These are phyloP conservation scores for Gallinago jamesoni DNA, from an alignment of 2,113 vertebrate species.

Conservation along the genomic window DNA sequence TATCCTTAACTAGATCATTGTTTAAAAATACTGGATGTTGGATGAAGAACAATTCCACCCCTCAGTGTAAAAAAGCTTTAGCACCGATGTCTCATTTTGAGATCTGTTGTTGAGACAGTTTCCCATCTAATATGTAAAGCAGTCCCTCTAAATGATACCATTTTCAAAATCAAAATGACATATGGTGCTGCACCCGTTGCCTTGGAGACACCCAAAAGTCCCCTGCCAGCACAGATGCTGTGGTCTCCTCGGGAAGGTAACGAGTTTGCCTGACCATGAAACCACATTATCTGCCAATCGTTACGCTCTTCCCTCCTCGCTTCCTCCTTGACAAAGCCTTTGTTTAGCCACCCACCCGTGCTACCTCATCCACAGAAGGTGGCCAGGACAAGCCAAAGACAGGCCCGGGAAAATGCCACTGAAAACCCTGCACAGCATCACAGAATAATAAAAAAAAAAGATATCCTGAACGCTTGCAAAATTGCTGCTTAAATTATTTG, in stretches of 20 bases:
- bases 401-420: background rate
- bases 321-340: background rate
- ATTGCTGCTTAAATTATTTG: background rate
- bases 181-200: background rate
- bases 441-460: background rate
- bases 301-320: background rate
- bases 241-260: background rate
- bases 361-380: background rate
- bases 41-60: background rate
- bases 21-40: background rate
- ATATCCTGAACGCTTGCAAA: background rate
- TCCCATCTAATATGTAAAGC: background rate
- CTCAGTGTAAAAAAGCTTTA: background rate
- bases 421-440: background rate
- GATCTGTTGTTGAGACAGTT: background rate
- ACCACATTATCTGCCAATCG: rapidly evolving
- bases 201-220: background rate
- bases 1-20: background rate
- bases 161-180: background rate
- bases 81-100: background rate
- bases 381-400: background rate
- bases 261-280: background rate
- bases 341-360: background rate
- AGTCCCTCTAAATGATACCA: background rate
- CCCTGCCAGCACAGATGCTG: background rate